Evolutionary conservation across 37 sponge, comb jelly and placozoan genomes (phyloP).

Genomic region (Lycopodina hypogea): DNA sequence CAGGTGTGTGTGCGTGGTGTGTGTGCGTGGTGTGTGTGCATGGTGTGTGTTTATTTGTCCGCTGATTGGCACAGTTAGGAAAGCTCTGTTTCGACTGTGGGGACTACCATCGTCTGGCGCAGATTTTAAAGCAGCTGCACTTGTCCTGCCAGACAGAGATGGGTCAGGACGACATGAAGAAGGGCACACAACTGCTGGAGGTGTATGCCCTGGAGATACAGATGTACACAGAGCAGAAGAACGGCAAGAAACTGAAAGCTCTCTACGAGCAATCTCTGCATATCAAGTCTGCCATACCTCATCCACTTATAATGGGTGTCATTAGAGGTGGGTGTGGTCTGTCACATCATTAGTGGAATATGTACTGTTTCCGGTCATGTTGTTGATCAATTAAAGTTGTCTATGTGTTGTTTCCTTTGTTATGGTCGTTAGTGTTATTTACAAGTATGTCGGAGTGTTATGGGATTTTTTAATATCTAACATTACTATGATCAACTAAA

Average conservation of each 20-base stretch:
- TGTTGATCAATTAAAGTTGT: not conserved
- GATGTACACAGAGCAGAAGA: slow-evolving; percentile 99
- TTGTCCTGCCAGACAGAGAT: slow-evolving; percentile 83
- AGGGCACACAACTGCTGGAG: slow-evolving; percentile 95
- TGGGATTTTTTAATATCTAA: too few relatives aligned
- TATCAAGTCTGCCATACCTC: slow-evolving; percentile 97
- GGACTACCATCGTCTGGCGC: slow-evolving; percentile 74
- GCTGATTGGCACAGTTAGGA: slow-evolving; percentile 51
- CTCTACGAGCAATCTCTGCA: slow-evolving; percentile 93
- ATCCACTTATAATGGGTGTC: slow-evolving; percentile 99
- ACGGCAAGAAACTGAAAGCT: slow-evolving; percentile 94
- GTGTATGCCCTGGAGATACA: slow-evolving; percentile 98
- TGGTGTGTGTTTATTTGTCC: not conserved
- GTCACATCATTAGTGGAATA: not conserved
- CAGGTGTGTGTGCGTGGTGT: too few relatives aligned
- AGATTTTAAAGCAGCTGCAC: slow-evolving; percentile 86
- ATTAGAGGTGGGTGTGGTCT: slow-evolving; percentile 74
- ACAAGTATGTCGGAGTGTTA: too few relatives aligned
- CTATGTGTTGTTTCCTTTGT: too few relatives aligned
- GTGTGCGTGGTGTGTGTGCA: too few relatives aligned
- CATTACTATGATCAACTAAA: too few relatives aligned
- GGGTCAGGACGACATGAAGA: slow-evolving; percentile 82
- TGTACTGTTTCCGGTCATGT: not conserved
- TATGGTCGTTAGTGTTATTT: too few relatives aligned
- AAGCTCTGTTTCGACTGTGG: slow-evolving; percentile 94